Percentiles rank a stretch among this genome's conserved stretches.
Evolutionary conservation across 1,140 invertebrate genomes (phyloP).

Genomic region (Drosophila fuyamai): DNA sequence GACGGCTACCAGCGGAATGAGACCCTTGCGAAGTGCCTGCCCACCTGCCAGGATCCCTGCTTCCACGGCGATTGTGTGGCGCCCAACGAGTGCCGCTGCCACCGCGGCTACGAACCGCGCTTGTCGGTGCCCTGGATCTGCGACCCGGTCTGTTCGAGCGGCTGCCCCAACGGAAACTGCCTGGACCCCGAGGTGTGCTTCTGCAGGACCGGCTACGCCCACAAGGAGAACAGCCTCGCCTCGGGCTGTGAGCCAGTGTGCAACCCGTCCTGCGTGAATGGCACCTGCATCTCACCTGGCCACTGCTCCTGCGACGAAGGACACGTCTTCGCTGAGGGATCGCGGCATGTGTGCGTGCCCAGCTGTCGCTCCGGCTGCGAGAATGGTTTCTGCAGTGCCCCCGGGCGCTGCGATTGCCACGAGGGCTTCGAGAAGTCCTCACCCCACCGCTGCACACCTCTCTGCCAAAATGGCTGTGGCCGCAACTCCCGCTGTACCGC

Average conservation of each 20-base stretch:
- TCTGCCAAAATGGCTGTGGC: slow-evolving; percentile 85
- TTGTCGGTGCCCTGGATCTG: slow-evolving; percentile 47
- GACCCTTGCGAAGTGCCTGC: slow-evolving; percentile 84
- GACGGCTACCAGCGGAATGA: slow-evolving; percentile 85
- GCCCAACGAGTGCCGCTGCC: slow-evolving; percentile 86
- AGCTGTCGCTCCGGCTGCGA: slow-evolving; percentile 72
- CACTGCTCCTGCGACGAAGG: slow-evolving; percentile 84
- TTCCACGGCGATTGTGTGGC: slow-evolving; percentile 87
- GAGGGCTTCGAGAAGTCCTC: slow-evolving; percentile 60
- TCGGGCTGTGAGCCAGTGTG: slow-evolving; percentile 84
- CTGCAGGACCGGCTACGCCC: slow-evolving; percentile 75
- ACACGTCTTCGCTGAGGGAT: slow-evolving; percentile 53
- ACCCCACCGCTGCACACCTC: slow-evolving; percentile 85
- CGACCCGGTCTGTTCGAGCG: slow-evolving; percentile 68
- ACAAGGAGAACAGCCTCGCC: slow-evolving; percentile 14
- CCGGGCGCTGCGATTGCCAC: slow-evolving; percentile 72
- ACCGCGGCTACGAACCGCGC: slow-evolving; percentile 58
- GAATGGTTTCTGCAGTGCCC: slow-evolving; percentile 74
- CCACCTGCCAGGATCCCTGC: slow-evolving; percentile 86
- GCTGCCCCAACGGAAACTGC: slow-evolving; percentile 81
- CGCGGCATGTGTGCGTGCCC: slow-evolving; percentile 64
- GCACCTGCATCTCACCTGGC: slow-evolving; percentile 85
- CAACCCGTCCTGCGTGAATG: slow-evolving; percentile 62
- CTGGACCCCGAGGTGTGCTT: slow-evolving; percentile 82
- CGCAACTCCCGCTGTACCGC: slow-evolving; percentile 86